Percentiles rank a stretch among this genome's conserved stretches.
Evolutionary conservation across 2,113 vertebrate species (phyloP).

Genomic region (Tyto alba): DNA sequence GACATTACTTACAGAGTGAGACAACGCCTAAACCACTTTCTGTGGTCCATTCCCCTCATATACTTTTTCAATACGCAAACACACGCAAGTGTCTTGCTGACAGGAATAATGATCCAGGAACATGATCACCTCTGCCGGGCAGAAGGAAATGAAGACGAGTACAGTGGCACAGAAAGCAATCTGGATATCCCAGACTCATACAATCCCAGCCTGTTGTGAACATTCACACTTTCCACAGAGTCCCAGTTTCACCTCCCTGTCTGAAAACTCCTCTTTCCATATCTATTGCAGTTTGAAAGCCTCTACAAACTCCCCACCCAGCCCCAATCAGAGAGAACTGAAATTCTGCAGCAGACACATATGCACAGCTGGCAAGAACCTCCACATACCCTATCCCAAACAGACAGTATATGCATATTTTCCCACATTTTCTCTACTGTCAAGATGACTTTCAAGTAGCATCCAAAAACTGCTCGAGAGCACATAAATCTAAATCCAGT

Average conservation of each 20-base stretch:
- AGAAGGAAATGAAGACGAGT: neutral
- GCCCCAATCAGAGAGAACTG: neutral
- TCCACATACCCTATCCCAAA: neutral
- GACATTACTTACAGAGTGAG: neutral
- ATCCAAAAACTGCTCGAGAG: neutral
- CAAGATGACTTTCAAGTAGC: neutral
- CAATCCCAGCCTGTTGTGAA: neutral
- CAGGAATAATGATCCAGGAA: neutral
- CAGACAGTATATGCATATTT: accelerated
- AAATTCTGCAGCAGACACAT: neutral
- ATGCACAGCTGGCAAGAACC: neutral
- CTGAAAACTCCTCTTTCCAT: neutral
- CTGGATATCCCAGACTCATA: neutral
- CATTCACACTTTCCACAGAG: neutral
- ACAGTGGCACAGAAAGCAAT: neutral
- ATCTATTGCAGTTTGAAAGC: neutral
- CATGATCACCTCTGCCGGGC: neutral
- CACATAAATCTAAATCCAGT: neutral
- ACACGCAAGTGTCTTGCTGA: neutral
- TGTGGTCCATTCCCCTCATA: neutral
- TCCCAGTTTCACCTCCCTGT: neutral
- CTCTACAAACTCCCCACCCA: neutral
- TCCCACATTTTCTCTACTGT: neutral
- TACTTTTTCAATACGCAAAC: neutral
- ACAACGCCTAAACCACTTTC: neutral